Base-by-base conservation (phyloP, 2,797 vertebrate genomes). In the Allobates femoralis region DNA sequence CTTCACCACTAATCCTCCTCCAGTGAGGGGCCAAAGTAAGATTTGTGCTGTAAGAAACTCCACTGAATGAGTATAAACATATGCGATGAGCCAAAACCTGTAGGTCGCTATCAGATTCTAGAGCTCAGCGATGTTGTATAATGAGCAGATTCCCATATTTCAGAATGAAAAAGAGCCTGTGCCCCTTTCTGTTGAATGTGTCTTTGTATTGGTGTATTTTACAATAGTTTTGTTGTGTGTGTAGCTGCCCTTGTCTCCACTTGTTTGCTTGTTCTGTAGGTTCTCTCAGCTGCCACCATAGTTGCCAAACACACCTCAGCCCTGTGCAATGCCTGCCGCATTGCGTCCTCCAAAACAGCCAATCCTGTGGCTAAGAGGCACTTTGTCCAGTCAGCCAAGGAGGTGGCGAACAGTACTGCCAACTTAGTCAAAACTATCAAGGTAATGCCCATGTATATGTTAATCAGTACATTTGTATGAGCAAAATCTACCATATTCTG, bases 351-450 rank as follows among this genome's bases (percentile, higher is more conserved):
- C 41, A 99, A 98, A 93, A 99, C 98, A 0, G 96, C 97, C 89
- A 99, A 99, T 91, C 98, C 98, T 0, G 96, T 99, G 46, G 98
- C 98, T 69, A 96, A 98, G 92, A 96, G 98, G 91, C 98, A 99
- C 91, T 99, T 99, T 21, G 98, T 99, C 80, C 98, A 99, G 90
- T 99, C 98, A 6, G 98, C 98, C 91, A 99, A 99, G 93, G 98
- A 99, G 91, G 98, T 99, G 71, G 98, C 98, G 89, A 99, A 99
- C 94, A 99, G 98, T 91, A 99, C 98, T 0, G 98, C 98, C 91
- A 99, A 98, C 94, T 95, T 99, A 69, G 98, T 99, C 89, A 99
- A 99, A 94, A 99, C 98, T 88, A 99, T 99, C 92, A 99, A 99
- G 97, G 98, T 99, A 92, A 92, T 73, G 3, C 55, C 66, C 75